Evolutionary conservation across 2,888 invertebrate species (phyloP).

Genomic region (Hypolimnas misippus): DNA sequence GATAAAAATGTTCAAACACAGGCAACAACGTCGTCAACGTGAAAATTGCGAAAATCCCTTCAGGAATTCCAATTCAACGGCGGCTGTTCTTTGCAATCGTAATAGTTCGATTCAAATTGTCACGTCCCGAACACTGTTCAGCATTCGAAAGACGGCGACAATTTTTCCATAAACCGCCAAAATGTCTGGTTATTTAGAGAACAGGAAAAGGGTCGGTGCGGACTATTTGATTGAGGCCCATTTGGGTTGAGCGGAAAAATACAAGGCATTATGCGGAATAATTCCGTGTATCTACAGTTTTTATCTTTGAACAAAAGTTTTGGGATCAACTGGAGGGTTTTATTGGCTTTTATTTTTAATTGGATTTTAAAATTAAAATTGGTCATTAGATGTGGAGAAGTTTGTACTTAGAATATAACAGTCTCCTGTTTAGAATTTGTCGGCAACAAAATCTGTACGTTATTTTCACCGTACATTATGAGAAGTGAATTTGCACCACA

Average conservation of each 20-base stretch:
- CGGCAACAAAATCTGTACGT: too few relatives aligned
- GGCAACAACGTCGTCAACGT: constrained; percentile 24
- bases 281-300: constrained; percentile 21
- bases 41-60: constrained; percentile 34
- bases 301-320: constrained; percentile 21
- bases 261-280: constrained; percentile 28
- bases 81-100: constrained; percentile 30
- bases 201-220: constrained; percentile 70
- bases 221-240: constrained; percentile 42
- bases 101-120: constrained; percentile 44
- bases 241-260: constrained; percentile 32
- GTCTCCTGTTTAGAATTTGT: too few relatives aligned
- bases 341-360: constrained; percentile 6
- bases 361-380: background rate
- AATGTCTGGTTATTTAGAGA: constrained; percentile 69
- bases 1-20: constrained; percentile 12
- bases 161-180: constrained; percentile 55
- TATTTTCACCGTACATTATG: too few relatives aligned
- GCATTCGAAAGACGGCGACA: constrained; percentile 50
- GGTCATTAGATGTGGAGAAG: too few relatives aligned
- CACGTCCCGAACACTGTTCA: constrained; percentile 49
- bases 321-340: constrained; percentile 5
- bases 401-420: too few relatives aligned
- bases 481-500: too few relatives aligned
- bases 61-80: constrained; percentile 23